phyloP scores from a whole-genome alignment of 1,140 invertebrate species.

The Drosophila rufa region DNA sequence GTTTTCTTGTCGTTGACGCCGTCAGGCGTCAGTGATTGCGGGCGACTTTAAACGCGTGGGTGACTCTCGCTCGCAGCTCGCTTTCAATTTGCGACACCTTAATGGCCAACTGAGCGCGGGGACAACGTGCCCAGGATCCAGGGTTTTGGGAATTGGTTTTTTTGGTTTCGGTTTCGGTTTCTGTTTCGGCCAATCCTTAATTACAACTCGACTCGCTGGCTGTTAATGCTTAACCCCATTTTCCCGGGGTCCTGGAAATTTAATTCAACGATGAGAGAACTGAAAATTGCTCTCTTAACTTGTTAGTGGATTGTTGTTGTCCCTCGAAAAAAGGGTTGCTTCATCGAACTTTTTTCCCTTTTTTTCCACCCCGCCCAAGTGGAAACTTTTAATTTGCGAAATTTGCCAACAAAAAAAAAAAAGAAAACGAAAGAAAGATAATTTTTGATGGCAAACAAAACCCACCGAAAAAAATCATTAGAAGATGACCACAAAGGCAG shows the following conservation, averaged over 20 bases:
- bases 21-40: conserved; percentile 34
- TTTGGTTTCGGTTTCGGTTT: conserved; percentile 7
- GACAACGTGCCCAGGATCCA: conserved; percentile 38
- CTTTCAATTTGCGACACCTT: conserved; percentile 74
- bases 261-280: conserved; percentile 54
- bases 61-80: conserved; percentile 23
- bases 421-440: conserved; percentile 15
- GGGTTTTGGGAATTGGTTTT: conserved; percentile 20
- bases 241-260: conserved; percentile 24
- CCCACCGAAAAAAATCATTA: conserved; percentile 20
- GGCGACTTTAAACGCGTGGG: conserved; percentile 46
- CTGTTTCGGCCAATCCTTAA: conserved; percentile 21
- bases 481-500: conserved; percentile 13
- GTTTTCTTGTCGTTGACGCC: conserved; percentile 1
- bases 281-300: conserved; percentile 68
- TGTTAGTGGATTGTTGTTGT: conserved; percentile 47
- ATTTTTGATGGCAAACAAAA: conserved; percentile 36
- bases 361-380: neutral
- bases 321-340: conserved; percentile 29
- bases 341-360: conserved; percentile 22
- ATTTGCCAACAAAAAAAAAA: conserved; percentile 23
- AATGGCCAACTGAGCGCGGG: conserved; percentile 49
- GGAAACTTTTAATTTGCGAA: conserved; percentile 71
- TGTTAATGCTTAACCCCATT: conserved; percentile 21
- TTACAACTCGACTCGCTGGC: conserved; percentile 17